phyloP scores from a whole-genome alignment of 2,113 vertebrate genomes.

The Pterophyllum scalare region DNA sequence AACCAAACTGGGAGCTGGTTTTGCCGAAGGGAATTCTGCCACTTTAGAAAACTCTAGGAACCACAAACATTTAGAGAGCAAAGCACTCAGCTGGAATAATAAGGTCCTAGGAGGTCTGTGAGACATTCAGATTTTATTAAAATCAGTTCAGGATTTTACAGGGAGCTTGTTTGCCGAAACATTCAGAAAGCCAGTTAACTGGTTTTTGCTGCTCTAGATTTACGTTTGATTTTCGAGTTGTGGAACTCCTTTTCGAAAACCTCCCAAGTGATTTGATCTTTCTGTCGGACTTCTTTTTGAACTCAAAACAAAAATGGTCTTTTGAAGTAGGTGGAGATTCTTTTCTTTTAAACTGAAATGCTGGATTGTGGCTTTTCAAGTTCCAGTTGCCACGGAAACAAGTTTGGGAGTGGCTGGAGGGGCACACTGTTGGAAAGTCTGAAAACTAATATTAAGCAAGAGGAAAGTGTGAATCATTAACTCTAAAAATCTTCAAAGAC shows the following conservation, averaged over 20 bases:
- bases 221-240: not conserved
- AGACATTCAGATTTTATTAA: not conserved
- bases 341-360: not conserved
- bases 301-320: not conserved
- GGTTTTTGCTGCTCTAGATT: not conserved
- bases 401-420: not conserved
- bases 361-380: not conserved
- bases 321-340: not conserved
- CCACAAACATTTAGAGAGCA: no score
- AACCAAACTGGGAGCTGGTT: not conserved
- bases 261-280: not conserved
- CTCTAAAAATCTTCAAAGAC: not conserved
- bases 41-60: not conserved
- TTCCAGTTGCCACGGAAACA: not conserved
- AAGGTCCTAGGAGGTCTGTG: not conserved
- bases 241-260: not conserved
- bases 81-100: not conserved
- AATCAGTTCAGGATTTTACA: not conserved
- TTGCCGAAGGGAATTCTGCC: not conserved
- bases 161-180: not conserved
- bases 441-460: not conserved
- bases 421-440: not conserved
- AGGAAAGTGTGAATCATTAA: not conserved
- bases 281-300: not conserved
- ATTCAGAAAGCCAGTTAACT: not conserved